Evolutionary conservation across 2,888 invertebrate genomes (phyloP).

Genomic region (Priocnemis perturbator): DNA sequence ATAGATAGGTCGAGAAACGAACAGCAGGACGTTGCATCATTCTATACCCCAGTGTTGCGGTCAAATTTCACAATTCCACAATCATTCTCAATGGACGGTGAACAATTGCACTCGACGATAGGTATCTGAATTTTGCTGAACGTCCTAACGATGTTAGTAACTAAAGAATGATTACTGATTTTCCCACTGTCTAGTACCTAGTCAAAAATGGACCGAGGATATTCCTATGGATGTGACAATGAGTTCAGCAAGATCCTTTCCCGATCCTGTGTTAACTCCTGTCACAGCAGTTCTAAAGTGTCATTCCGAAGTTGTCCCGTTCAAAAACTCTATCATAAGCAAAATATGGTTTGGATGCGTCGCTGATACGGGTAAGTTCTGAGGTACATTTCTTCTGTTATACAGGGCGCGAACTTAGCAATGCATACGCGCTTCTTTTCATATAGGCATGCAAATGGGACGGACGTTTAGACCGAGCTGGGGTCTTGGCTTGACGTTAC

Average conservation of each 20-base stretch:
- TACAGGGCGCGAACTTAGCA: too few relatives aligned
- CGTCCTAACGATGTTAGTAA: too few relatives aligned
- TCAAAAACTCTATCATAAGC: slow-evolving; percentile 64
- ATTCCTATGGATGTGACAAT: not conserved
- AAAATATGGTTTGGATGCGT: slow-evolving; percentile 62
- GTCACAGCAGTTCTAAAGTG: slow-evolving; percentile 74
- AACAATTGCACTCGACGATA: slow-evolving; percentile 1
- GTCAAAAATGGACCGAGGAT: not conserved
- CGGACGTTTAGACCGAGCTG: slow-evolving; percentile 85
- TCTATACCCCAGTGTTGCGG: slow-evolving; percentile 27
- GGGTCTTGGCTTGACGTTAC: slow-evolving; percentile 80
- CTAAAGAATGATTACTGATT: not conserved
- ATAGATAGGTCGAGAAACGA: slow-evolving; percentile 18
- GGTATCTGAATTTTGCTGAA: too few relatives aligned
- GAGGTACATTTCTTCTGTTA: not conserved
- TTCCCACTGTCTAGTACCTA: not conserved
- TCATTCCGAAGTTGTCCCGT: slow-evolving; percentile 73
- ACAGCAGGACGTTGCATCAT: slow-evolving; percentile 10
- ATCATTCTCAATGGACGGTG: slow-evolving; percentile 15
- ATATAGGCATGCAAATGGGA: slow-evolving; percentile 73
- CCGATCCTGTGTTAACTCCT: slow-evolving; percentile 72
- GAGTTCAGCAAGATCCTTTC: slow-evolving; percentile 25
- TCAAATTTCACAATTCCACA: slow-evolving; percentile 26
- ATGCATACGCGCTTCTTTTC: not conserved
- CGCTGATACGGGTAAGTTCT: slow-evolving; percentile 59